Evolutionary conservation across 2,888 invertebrate genomes (phyloP), one percentile per base, ranked within the genome.

Genomic region (Hyposoter didymator): DNA sequence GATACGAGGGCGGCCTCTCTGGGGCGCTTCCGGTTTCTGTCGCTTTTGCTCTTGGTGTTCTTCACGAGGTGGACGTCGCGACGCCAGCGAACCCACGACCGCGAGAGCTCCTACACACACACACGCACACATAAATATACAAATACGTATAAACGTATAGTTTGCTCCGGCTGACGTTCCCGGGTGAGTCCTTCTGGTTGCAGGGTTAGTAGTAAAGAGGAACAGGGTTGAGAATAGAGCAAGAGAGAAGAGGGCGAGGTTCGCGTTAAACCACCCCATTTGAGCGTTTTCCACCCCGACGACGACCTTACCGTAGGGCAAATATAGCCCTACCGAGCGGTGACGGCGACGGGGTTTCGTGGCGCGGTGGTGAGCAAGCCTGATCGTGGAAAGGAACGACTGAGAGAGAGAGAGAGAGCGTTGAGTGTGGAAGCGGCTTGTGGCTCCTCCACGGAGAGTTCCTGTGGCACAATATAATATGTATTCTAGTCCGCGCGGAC

Each of bases 181-280:
- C 82, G 85, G 85, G 75, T 91, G 91, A 92, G 92, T 93, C 93
- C 93, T 93, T 93, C 93, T 92, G 92, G 91, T 59, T 91, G 92
- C 90, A 92, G 83, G 70, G 39, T 59, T 28, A 14, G 59, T 28
- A 59, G 59, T 59, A 14, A 59, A 59, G 59, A 47, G 74, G 62
- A 52, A 32, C 22, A 39, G 19, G 49, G 22, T 14, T 55, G 43
- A 73, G 43, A 55, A 39, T n/a, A 35, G 32, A n/a, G 28, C 32
- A 28, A 55, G 67, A 59, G 69, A 32, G 70, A 70, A 28, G 52
- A 28, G 49, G 43, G 79, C 67, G 91, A 93, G 93, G 91, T 91
- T 93, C 93, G 92, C 93, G 93, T 93, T 93, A 93, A 94, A 93
- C 94, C 94, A 93, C 93, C 93, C 93, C 93, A 93, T 93, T 93